These are phyloP conservation scores for Phymastichus coffea DNA, from an alignment of 1,140 invertebrate species.

Conservation along the genomic window DNA sequence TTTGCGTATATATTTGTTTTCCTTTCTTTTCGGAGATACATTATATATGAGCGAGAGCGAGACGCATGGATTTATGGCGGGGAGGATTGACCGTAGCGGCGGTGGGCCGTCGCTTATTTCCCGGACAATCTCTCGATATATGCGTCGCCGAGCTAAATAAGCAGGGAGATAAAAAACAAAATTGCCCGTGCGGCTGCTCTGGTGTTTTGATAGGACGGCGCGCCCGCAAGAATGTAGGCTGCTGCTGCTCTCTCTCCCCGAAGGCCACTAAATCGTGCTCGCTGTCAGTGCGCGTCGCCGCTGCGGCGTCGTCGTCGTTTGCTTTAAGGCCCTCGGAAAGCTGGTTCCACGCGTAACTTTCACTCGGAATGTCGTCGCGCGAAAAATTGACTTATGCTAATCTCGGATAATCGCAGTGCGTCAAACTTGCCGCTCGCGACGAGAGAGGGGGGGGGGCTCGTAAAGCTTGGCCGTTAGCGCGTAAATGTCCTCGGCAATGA, in stretches of 20 bases:
- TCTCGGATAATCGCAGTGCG: too few relatives aligned
- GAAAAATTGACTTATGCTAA: too few relatives aligned
- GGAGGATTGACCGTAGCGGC: conserved; percentile 4
- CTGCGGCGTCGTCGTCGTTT: too few relatives aligned
- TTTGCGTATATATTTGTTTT: conserved; percentile 28
- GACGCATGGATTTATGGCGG: conserved; percentile 14
- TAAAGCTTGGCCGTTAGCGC: not conserved
- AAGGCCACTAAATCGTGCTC: not conserved
- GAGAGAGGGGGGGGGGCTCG: too few relatives aligned
- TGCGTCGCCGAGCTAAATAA: not conserved
- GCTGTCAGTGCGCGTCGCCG: conserved; percentile 1
- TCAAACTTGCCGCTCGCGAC: not conserved
- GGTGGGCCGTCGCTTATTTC: too few relatives aligned
- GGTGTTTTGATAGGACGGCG: too few relatives aligned
- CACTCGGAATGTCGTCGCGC: too few relatives aligned
- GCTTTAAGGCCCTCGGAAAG: too few relatives aligned
- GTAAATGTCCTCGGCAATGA: not conserved
- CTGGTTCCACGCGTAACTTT: too few relatives aligned
- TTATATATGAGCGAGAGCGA: not conserved
- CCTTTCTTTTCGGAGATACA: not conserved
- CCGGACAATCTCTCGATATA: conserved; percentile 15
- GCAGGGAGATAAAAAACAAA: not conserved
- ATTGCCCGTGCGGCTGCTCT: conserved; percentile 1
- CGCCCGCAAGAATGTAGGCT: too few relatives aligned
- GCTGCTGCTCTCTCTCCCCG: not conserved